Evolutionary conservation across 2,888 invertebrate genomes (phyloP).

Genomic region (Iselma pallidipennis): DNA sequence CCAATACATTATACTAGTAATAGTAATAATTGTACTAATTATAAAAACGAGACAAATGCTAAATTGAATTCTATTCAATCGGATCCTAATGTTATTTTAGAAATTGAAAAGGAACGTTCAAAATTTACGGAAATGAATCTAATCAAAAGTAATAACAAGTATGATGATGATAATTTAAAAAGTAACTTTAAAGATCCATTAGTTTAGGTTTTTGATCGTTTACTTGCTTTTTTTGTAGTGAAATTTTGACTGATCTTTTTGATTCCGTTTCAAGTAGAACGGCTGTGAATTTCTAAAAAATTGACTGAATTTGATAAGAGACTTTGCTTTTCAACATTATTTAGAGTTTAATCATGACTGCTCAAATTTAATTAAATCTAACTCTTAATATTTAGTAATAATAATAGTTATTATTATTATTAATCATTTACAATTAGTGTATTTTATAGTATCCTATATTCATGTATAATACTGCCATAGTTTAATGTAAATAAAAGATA

Average conservation of each 20-base stretch:
- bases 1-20: slow-evolving; percentile 1
- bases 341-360: slow-evolving; percentile 14
- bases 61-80: slow-evolving; percentile 40
- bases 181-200: background rate
- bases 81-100: slow-evolving; percentile 36
- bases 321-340: background rate
- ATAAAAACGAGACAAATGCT: slow-evolving; percentile 43
- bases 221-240: background rate
- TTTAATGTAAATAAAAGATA: background rate
- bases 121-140: slow-evolving; percentile 23
- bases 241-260: background rate
- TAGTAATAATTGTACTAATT: slow-evolving; percentile 23
- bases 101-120: slow-evolving; percentile 35
- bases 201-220: background rate
- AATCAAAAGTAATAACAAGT: too few relatives aligned
- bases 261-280: background rate
- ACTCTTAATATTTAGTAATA: too few relatives aligned
- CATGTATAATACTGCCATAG: background rate
- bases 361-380: slow-evolving; percentile 15
- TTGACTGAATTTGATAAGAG: background rate
- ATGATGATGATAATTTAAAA: slow-evolving; percentile 12
- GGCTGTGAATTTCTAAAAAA: background rate
- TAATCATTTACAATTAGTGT: background rate
- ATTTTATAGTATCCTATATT: background rate
- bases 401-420: too few relatives aligned